Conservation (phyloP, 1,140 invertebrate species). For the Luehdorfia chinensis region DNA sequence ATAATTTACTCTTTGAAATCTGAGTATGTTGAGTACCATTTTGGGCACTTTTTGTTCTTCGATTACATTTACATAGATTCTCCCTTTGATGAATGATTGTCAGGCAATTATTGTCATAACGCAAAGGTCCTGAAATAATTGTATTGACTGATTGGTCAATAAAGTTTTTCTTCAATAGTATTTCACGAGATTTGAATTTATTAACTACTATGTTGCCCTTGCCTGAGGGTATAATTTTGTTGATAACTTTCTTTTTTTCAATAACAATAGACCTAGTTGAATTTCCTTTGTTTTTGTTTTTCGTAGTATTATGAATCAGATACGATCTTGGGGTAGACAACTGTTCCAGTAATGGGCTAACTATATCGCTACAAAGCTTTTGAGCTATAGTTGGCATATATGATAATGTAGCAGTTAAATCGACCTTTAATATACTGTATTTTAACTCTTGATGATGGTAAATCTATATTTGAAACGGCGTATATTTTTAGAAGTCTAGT, state of each 20-base stretch:
- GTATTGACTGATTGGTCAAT: slow-evolving; percentile 42
- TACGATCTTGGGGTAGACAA: slow-evolving; percentile 19
- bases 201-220: slow-evolving; percentile 23
- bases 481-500: too few species aligned
- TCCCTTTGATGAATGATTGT: slow-evolving; percentile 40
- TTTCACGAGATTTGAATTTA: slow-evolving; percentile 35
- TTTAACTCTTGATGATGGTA: too few species aligned
- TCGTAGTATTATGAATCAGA: slow-evolving; percentile 11
- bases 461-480: too few species aligned
- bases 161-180: slow-evolving; percentile 29
- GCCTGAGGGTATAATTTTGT: slow-evolving; percentile 28
- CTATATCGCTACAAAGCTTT: slow-evolving; percentile 50
- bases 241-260: slow-evolving; percentile 39
- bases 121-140: slow-evolving; percentile 33
- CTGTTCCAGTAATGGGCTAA: slow-evolving; percentile 34
- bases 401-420: too few species aligned
- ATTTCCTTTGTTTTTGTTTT: slow-evolving; percentile 23
- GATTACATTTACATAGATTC: slow-evolving; percentile 26
- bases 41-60: slow-evolving; percentile 39
- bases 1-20: slow-evolving; percentile 28
- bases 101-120: slow-evolving; percentile 40
- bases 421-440: too few species aligned
- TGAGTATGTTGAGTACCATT: too few species aligned
- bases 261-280: slow-evolving; percentile 25
- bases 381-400: slow-evolving; percentile 46